Percentiles rank a stretch among this genome's conserved stretches.
Conservation (phyloP, 2,113 vertebrate genomes). For the Petrocephalus microphthalmus region DNA sequence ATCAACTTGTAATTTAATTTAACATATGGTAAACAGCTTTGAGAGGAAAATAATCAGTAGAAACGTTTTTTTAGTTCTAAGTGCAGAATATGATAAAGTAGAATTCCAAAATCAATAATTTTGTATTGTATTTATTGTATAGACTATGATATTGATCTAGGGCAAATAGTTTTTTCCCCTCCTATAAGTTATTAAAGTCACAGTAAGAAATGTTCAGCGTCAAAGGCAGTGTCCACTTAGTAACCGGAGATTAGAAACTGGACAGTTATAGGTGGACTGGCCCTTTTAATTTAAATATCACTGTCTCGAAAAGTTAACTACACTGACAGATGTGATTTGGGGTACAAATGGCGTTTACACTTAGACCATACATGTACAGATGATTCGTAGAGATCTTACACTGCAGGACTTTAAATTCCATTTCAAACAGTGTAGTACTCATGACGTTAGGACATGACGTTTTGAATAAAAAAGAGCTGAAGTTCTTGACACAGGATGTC, state of each 20-base stretch:
- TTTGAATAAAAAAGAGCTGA: background rate
- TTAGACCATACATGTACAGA: background rate
- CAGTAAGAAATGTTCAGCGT: background rate
- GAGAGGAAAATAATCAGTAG: background rate
- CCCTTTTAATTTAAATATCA: background rate
- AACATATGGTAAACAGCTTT: conserved; percentile 33
- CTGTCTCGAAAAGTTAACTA: background rate
- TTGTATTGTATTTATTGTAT: background rate
- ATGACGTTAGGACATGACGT: background rate
- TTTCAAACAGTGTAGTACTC: background rate
- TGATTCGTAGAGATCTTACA: background rate
- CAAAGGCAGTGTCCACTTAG: background rate
- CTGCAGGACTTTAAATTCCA: background rate
- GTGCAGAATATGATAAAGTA: background rate
- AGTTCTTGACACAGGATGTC: background rate
- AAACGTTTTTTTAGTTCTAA: background rate
- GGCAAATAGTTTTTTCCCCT: background rate
- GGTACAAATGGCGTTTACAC: background rate
- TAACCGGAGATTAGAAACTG: background rate
- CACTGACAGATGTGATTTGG: background rate
- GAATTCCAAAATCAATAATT: background rate
- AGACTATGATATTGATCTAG: background rate
- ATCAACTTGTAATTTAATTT: conserved; percentile 46
- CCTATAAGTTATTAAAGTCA: background rate
- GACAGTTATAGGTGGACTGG: background rate